Conservation (phyloP, 2,888 invertebrate species). For the Drosophila melanosoma region DNA sequence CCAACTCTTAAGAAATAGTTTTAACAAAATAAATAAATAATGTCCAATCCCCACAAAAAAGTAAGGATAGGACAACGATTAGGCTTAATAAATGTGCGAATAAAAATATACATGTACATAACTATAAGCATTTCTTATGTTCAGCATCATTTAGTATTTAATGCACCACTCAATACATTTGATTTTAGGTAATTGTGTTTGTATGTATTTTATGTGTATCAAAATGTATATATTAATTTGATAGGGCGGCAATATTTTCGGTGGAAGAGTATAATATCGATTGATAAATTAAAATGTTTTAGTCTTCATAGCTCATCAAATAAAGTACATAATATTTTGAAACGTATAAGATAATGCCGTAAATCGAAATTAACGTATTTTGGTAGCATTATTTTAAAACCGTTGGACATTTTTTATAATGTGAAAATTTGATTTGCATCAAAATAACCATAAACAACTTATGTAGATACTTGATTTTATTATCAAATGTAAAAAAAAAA, state of each 20-base stretch:
- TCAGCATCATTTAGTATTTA: background rate
- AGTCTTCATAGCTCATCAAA: background rate
- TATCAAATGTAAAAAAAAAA: background rate
- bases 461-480: background rate
- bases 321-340: background rate
- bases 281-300: background rate
- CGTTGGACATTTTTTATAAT: background rate
- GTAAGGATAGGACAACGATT: background rate
- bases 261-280: background rate
- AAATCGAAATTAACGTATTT: background rate
- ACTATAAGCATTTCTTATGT: background rate
- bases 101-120: background rate
- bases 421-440: background rate
- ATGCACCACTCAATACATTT: slow-evolving; percentile 8
- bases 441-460: background rate
- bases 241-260: background rate
- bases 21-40: background rate
- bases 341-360: too few relatives aligned
- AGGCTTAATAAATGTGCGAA: background rate
- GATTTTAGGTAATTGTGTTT: background rate
- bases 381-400: background rate
- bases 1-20: background rate
- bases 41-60: background rate
- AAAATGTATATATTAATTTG: background rate
- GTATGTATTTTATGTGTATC: background rate